Conservation (phyloP, 2,888 invertebrate species). For the Pomacea canaliculata region DNA sequence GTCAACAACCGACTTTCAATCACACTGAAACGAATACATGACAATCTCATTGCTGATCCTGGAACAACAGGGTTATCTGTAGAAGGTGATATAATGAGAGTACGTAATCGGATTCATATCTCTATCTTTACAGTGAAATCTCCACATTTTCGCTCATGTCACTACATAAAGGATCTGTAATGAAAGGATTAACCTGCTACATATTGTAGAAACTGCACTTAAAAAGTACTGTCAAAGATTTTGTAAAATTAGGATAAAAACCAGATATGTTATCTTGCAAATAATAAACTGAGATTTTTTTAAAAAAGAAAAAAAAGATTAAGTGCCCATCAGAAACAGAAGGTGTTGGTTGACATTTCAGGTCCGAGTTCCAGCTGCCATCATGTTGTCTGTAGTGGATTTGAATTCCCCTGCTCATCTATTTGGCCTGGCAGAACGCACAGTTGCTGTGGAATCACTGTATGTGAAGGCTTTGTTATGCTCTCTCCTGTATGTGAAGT, state of each 20-base stretch:
- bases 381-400: slow-evolving; percentile 78
- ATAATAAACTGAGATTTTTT: too few species aligned
- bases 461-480: slow-evolving; percentile 43
- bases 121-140: too few species aligned
- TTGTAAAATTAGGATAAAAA: too few species aligned
- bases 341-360: slow-evolving; percentile 32
- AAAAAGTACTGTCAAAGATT: too few species aligned
- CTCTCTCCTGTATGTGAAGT: too few species aligned
- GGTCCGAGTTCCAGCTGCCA: slow-evolving; percentile 73
- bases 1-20: slow-evolving; percentile 80
- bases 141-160: too few species aligned
- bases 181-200: too few species aligned
- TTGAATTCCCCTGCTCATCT: slow-evolving; percentile 79
- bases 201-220: too few species aligned
- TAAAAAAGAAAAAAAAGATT: too few species aligned
- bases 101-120: background rate
- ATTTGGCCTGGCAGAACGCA: slow-evolving; percentile 86
- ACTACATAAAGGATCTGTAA: too few species aligned
- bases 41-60: slow-evolving; percentile 75
- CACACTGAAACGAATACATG: slow-evolving; percentile 82
- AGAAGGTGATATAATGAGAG: slow-evolving; percentile 13
- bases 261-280: too few species aligned
- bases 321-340: too few species aligned
- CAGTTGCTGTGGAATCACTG: slow-evolving; percentile 93
- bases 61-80: slow-evolving; percentile 27